Percentiles rank a stretch among this genome's conserved stretches.
phyloP scores from a whole-genome alignment of 2,113 vertebrate genomes.

The Chloropsis hardwickii region DNA sequence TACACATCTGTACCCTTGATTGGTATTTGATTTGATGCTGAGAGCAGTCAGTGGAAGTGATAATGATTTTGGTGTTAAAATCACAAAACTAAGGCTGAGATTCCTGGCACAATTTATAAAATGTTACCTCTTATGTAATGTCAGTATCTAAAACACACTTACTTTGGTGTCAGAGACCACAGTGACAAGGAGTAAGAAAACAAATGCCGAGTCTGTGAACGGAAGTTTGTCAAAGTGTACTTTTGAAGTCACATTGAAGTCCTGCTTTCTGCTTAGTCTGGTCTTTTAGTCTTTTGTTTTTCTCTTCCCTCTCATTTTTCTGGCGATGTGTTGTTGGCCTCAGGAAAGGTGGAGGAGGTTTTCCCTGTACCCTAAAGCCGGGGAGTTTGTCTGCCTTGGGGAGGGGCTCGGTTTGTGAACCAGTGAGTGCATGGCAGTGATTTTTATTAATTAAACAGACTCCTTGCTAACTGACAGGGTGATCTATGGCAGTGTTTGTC shows the following conservation, averaged over 20 bases:
- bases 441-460: neutral
- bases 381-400: neutral
- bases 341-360: neutral
- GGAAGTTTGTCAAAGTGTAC: neutral
- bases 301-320: neutral
- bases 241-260: neutral
- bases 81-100: neutral
- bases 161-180: fast-evolving
- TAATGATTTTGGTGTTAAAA: neutral
- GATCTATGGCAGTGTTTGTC: fast-evolving
- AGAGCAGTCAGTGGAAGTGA: neutral
- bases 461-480: neutral
- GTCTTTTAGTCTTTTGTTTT: neutral
- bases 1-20: neutral
- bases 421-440: neutral
- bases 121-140: neutral
- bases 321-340: neutral
- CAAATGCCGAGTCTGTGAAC: neutral
- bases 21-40: neutral
- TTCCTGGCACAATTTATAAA: neutral
- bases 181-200: neutral
- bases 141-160: neutral
- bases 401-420: neutral
- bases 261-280: neutral
- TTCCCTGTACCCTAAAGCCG: neutral